phyloP scores from a whole-genome alignment of 1,140 invertebrate species.

The Neotoxoptera formosana region DNA sequence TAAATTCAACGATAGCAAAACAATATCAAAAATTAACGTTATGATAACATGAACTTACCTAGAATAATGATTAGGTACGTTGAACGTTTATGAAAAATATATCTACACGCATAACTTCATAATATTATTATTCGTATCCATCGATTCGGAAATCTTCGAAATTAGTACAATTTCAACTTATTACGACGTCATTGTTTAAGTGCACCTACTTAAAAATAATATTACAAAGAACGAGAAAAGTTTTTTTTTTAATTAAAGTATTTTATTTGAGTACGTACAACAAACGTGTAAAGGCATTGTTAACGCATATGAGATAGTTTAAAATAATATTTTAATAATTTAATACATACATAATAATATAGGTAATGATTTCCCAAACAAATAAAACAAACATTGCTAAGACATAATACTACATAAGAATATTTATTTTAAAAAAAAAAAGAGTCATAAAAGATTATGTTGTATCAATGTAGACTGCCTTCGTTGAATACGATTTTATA shows the following conservation, averaged over 20 bases:
- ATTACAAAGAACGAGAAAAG: neutral
- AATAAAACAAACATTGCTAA: too few relatives aligned
- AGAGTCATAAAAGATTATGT: neutral
- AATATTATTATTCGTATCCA: neutral
- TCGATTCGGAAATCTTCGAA: too few relatives aligned
- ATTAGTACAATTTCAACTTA: neutral
- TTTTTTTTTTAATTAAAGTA: too few relatives aligned
- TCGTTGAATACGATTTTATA: neutral
- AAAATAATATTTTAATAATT: too few relatives aligned
- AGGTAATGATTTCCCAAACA: too few relatives aligned
- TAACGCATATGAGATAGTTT: neutral
- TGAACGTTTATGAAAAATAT: neutral
- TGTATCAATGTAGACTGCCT: neutral
- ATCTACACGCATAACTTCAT: neutral
- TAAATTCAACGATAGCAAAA: too few relatives aligned
- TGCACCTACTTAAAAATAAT: neutral
- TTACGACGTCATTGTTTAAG: neutral
- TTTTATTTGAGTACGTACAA: neutral
- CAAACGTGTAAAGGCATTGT: neutral
- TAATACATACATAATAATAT: too few relatives aligned
- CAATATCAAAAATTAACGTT: too few relatives aligned
- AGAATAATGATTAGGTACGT: neutral
- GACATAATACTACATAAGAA: too few relatives aligned
- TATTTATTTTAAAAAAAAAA: neutral
- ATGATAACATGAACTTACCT: neutral